These are phyloP conservation scores for Micromesistius poutassou DNA, from an alignment of 2,797 vertebrate species.

Conservation along the genomic window DNA sequence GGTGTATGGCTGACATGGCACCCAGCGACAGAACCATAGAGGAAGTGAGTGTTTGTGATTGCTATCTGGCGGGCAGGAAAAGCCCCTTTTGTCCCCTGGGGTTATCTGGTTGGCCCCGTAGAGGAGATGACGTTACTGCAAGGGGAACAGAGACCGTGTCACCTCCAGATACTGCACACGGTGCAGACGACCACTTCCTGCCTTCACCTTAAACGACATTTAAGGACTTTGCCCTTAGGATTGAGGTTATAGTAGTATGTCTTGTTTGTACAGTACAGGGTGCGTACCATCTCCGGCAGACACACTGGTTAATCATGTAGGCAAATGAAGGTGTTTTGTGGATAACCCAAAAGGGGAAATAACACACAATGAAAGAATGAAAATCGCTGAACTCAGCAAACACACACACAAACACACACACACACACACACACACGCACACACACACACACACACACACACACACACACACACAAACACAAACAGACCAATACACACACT, in stretches of 20 bases:
- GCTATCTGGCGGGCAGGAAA: conserved; percentile 68
- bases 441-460: neutral
- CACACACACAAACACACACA: neutral
- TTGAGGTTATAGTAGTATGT: neutral
- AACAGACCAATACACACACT: neutral
- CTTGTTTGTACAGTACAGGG: neutral
- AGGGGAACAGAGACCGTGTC: conserved; percentile 31
- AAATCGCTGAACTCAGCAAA: neutral
- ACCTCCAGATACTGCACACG: neutral
- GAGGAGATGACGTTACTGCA: conserved; percentile 52
- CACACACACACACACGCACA: neutral
- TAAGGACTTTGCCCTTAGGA: neutral
- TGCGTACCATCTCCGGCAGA: no score
- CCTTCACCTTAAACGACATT: neutral
- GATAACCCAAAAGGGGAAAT: neutral
- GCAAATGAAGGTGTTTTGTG: neutral
- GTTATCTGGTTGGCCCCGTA: conserved; percentile 53
- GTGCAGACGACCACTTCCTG: conserved; percentile 32
- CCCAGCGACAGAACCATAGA: conserved; percentile 52
- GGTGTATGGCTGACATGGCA: conserved; percentile 3
- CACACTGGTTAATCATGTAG: neutral
- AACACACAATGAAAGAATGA: neutral
- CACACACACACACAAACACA: neutral
- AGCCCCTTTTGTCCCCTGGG: conserved; percentile 55
- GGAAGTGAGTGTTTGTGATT: conserved; percentile 58